A percentile compares a stretch with the other conserved stretches of the same genome.
These are phyloP conservation scores for Rhizoglyphus robini DNA, from an alignment of 1,140 invertebrate genomes.

Conservation along the genomic window DNA sequence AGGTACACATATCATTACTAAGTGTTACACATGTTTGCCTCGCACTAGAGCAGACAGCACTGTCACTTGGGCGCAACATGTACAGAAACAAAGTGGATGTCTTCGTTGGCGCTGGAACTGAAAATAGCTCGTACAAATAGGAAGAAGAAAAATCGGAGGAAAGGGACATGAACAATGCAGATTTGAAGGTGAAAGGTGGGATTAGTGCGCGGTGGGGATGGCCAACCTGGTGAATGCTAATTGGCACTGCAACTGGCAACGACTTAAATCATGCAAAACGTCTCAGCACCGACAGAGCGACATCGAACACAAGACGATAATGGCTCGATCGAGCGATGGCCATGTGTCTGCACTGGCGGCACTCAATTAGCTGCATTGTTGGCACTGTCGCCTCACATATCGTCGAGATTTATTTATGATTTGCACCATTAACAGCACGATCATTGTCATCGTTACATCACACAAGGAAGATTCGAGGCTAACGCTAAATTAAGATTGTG, in stretches of 20 bases:
- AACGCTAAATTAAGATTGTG: background rate
- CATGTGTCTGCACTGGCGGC: background rate
- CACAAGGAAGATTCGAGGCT: background rate
- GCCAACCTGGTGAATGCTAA: background rate
- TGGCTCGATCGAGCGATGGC: background rate
- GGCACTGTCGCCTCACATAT: background rate
- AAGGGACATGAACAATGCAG: background rate
- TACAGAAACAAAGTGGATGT: too few relatives aligned
- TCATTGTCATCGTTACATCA: slow-evolving; percentile 5
- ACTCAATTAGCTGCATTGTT: background rate
- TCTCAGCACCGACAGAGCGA: background rate
- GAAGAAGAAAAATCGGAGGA: background rate
- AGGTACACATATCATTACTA: too few relatives aligned
- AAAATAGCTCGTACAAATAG: too few relatives aligned
- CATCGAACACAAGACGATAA: background rate
- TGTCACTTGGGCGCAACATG: too few relatives aligned
- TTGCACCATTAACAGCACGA: background rate
- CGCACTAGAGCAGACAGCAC: too few relatives aligned
- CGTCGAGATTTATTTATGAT: slow-evolving; percentile 3
- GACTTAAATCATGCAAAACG: background rate
- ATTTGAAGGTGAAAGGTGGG: slow-evolving; percentile 15
- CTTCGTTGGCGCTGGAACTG: too few relatives aligned
- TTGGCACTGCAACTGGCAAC: background rate
- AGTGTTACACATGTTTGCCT: too few relatives aligned
- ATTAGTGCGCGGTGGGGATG: background rate